A percentile compares a stretch with the other conserved stretches of the same genome.
Conservation (phyloP, 2,888 invertebrate species). For the Lasiommata megera region DNA sequence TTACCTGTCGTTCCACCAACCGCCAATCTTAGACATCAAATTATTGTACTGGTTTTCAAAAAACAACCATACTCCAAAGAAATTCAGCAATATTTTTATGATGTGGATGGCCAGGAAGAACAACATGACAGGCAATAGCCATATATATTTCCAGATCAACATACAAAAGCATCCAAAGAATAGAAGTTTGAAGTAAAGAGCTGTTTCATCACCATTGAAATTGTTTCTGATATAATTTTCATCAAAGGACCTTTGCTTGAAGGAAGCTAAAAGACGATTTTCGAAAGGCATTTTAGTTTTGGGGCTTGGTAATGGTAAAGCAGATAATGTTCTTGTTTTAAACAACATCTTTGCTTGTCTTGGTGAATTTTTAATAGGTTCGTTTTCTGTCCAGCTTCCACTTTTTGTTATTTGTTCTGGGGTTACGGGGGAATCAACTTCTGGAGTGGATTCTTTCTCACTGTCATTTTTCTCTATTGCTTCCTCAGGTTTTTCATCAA, state of each 20-base stretch:
- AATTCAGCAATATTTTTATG: conserved; percentile 73
- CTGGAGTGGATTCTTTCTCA: conserved; percentile 62
- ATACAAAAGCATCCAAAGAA: conserved; percentile 92
- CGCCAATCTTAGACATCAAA: conserved; percentile 57
- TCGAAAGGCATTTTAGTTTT: conserved; percentile 60
- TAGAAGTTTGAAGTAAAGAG: conserved; percentile 87
- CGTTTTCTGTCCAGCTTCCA: conserved; percentile 57
- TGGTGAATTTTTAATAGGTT: conserved; percentile 54
- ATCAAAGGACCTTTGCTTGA: conserved; percentile 65
- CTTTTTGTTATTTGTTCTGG: conserved; percentile 54
- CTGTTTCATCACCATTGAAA: conserved; percentile 82
- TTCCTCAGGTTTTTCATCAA: conserved; percentile 52
- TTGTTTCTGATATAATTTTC: conserved; percentile 69
- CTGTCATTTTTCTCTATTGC: conserved; percentile 43
- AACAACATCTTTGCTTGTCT: conserved; percentile 68
- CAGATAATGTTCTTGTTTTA: conserved; percentile 72
- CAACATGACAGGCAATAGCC: conserved; percentile 89
- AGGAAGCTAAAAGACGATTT: conserved; percentile 62
- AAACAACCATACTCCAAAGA: conserved; percentile 77
- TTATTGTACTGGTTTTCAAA: conserved; percentile 68
- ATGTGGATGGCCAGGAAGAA: conserved; percentile 88
- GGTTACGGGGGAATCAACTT: conserved; percentile 57
- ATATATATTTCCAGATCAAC: conserved; percentile 92
- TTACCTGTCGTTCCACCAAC: conserved; percentile 84
- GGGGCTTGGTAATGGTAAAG: conserved; percentile 55